Evolutionary conservation across 2,113 vertebrate genomes (phyloP), one percentile per base, ranked within the genome.

Genomic region (Erythrocercus mccallii): DNA sequence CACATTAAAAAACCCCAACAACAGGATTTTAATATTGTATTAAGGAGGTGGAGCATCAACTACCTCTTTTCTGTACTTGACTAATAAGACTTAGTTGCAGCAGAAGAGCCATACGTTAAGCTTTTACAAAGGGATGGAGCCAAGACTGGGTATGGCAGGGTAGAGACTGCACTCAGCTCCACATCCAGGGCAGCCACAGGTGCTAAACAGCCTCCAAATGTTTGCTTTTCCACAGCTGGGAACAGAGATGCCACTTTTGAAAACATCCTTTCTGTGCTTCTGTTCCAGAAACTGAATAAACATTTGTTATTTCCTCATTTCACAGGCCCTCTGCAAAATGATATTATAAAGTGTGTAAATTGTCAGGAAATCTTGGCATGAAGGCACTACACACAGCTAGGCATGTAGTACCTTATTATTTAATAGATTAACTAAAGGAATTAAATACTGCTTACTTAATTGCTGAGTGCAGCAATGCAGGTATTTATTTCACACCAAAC

Each of bases 241-340:
- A 68, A 37, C 0, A 0, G 53, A 90, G 70, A 71, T 1, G 1
- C 11, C 45, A 11, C 62, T 44, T 76, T 71, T 57, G 50, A 56
- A 88, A 70, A 71, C 21, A 28, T 8, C 25, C 12, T 82, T 71
- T 60, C 44, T 71, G 50, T 15, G 5, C n/a, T 82, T 62, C 73
- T 72, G 10, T 60, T 87, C 65, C 65, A 61, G 62, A 37, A 44
- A 50, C 13, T 60, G 48, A 64, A 87, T 57, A 89, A 80, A 72
- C 48, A 93, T 85, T 85, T 88, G 14, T 57, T 85, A 44, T 73
- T 85, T 79, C 45, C 35, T 70, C 15, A 15, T 50, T 85, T 91
- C 66, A 58, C n/a, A 54, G 13, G 31, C 5, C 24, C 57, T 88
- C 51, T 94, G 76, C 61, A 91, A 69, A 85, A 58, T 70, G 2